These are phyloP conservation scores for Ichneumoninae sp. DNA, from an alignment of 2,888 invertebrate species.

Conservation along the genomic window DNA sequence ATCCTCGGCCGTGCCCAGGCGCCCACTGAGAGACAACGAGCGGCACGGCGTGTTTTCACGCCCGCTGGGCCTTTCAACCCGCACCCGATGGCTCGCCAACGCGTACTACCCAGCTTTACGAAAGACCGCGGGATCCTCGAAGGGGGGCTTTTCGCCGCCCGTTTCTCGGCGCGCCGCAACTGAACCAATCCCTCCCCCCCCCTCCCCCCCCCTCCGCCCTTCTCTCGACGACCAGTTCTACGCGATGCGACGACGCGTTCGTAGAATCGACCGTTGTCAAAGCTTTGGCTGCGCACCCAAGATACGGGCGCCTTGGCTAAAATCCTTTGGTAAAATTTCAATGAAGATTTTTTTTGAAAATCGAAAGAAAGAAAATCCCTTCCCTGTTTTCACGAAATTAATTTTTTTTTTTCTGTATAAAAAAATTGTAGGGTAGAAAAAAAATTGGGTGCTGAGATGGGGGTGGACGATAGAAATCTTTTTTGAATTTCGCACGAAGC, in stretches of 20 bases:
- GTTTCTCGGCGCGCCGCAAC: constrained; percentile 50
- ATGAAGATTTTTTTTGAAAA: not conserved
- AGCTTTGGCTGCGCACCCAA: constrained; percentile 22
- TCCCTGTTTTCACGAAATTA: no score
- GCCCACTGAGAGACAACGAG: constrained; percentile 72
- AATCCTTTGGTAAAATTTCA: not conserved
- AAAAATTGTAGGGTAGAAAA: no score
- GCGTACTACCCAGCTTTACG: constrained; percentile 57
- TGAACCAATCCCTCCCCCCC: not conserved
- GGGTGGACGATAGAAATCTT: no score
- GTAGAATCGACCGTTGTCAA: constrained; percentile 67
- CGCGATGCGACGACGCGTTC: constrained; percentile 62
- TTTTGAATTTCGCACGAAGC: no score
- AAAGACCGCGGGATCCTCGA: constrained; percentile 29
- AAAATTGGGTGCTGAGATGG: no score
- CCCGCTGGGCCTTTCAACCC: constrained; percentile 54
- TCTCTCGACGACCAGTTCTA: constrained; percentile 24
- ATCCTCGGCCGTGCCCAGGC: constrained; percentile 78
- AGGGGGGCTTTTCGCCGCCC: constrained; percentile 51
- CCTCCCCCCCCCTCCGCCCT: not conserved
- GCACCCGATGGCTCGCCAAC: constrained; percentile 62
- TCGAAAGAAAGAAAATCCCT: no score
- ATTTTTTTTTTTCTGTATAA: no score
- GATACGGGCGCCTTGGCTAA: not conserved
- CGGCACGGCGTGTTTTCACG: constrained; percentile 35